Conservation (phyloP, 2,113 vertebrate species). For the Perognathus longimembris region DNA sequence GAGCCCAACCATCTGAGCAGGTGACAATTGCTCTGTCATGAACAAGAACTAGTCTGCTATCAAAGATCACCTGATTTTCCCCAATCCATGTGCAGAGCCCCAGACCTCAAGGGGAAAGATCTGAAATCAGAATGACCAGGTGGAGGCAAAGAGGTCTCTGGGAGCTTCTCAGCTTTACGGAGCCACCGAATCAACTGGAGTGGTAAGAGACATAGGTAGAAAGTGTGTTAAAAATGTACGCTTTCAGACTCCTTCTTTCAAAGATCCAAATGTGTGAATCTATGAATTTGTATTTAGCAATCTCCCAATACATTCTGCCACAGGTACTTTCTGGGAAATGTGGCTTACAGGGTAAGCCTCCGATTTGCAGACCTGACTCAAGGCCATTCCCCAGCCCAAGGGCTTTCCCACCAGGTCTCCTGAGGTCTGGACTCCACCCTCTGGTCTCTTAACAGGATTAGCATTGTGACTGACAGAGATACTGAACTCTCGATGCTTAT, state of each 20-base stretch:
- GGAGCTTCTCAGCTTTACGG: background rate
- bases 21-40: background rate
- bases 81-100: background rate
- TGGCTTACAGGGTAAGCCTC: background rate
- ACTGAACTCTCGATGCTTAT: background rate
- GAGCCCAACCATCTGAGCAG: background rate
- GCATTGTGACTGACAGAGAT: background rate
- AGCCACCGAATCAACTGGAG: background rate
- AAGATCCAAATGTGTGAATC: background rate
- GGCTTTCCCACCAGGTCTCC: background rate
- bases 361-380: background rate
- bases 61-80: background rate
- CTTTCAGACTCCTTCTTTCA: background rate
- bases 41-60: background rate
- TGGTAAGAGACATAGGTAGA: too few species aligned
- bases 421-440: background rate
- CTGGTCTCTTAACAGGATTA: background rate
- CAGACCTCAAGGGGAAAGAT: background rate
- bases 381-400: background rate
- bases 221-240: background rate
- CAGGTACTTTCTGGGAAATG: background rate
- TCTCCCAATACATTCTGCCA: background rate
- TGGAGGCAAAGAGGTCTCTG: accelerated
- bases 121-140: background rate
- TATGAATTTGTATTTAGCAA: background rate